Percentiles rank a stretch among this genome's conserved stretches.
Evolutionary conservation across 2,113 vertebrate species (phyloP).

Genomic region (Nycticryphes semicollaris): DNA sequence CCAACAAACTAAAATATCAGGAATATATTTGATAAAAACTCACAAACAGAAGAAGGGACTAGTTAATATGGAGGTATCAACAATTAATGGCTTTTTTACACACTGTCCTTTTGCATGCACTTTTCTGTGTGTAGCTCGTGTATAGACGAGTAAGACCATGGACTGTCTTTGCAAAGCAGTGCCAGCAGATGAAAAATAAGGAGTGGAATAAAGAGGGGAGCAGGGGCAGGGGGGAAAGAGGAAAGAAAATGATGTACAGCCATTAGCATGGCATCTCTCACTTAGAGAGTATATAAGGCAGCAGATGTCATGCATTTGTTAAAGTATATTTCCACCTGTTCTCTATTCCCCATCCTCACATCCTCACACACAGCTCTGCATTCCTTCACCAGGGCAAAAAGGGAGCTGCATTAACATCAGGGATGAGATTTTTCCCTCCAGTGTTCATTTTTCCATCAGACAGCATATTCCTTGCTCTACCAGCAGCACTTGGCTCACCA

Average conservation of each 20-base stretch:
- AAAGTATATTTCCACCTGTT: not conserved
- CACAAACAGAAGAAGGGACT: not conserved
- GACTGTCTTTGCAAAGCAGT: not conserved
- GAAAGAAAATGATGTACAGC: not conserved
- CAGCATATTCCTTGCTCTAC: not conserved
- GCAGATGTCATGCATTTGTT: not conserved
- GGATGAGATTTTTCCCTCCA: not conserved
- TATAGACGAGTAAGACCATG: fast-evolving
- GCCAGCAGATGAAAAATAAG: not conserved
- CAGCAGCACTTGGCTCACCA: not conserved
- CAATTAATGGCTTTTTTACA: not conserved
- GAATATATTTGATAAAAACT: not conserved
- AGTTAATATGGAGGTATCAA: not conserved
- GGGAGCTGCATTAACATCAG: not conserved
- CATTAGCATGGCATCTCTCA: not conserved
- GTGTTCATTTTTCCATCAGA: not conserved
- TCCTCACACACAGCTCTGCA: not conserved
- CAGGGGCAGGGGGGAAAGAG: not conserved
- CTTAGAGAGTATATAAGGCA: not conserved
- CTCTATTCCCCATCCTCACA: not conserved
- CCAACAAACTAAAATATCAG: not conserved
- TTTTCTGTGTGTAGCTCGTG: not conserved
- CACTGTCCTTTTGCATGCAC: not conserved
- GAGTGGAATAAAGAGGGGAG: not conserved
- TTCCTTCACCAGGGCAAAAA: not conserved